phyloP scores from a whole-genome alignment of 2,113 vertebrate species.

The Muntiacus muntjak region DNA sequence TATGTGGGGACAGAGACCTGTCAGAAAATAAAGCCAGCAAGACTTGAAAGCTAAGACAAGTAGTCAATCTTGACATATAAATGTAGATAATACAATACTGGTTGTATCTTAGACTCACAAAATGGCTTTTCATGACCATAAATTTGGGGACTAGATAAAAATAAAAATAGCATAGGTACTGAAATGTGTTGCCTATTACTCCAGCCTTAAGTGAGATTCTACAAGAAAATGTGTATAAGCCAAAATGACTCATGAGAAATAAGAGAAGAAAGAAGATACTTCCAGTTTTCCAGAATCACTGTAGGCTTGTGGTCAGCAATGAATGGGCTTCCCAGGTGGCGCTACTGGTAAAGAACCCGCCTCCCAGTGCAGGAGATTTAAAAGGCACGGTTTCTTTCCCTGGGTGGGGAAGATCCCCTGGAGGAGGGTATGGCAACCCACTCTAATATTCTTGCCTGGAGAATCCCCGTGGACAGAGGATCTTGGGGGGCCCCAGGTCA shows the following conservation, averaged over 20 bases:
- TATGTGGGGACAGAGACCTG: background rate
- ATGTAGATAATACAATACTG: background rate
- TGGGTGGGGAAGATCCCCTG: background rate
- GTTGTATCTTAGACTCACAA: background rate
- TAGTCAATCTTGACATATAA: background rate
- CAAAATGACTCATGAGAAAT: background rate
- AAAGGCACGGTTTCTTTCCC: background rate
- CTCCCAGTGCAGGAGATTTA: background rate
- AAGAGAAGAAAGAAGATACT: background rate
- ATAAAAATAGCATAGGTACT: background rate
- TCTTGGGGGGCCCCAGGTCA: background rate
- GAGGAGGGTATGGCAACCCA: background rate
- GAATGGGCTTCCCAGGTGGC: background rate
- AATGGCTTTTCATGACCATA: background rate
- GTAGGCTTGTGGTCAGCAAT: background rate
- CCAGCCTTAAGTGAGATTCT: background rate
- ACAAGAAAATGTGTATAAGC: background rate
- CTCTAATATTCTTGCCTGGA: background rate
- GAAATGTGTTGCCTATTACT: background rate
- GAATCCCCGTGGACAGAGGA: background rate
- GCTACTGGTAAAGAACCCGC: background rate
- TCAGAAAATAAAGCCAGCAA: background rate
- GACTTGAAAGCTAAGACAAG: background rate
- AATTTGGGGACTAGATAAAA: background rate
- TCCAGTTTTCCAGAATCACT: background rate